These are phyloP conservation scores for Molorchus minor DNA, from an alignment of 2,888 invertebrate species.

Conservation along the genomic window DNA sequence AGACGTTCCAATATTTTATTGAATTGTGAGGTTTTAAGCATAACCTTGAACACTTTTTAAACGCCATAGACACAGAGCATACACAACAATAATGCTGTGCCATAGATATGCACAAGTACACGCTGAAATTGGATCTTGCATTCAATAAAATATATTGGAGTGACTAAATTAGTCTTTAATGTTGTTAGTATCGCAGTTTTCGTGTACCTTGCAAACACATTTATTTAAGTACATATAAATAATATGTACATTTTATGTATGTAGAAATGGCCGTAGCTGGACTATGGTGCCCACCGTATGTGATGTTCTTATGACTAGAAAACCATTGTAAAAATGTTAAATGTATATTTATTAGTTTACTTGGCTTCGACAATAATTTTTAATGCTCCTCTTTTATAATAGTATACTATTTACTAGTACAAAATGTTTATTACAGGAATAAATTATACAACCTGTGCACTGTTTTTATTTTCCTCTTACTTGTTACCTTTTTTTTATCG, in stretches of 20 bases:
- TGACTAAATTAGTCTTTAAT: background rate
- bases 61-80: too few species aligned
- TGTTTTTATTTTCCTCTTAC: background rate
- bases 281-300: conserved; percentile 18
- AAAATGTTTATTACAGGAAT: conserved; percentile 24
- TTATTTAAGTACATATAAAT: conserved; percentile 10
- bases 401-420: conserved; percentile 26
- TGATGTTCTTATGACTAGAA: conserved; percentile 28
- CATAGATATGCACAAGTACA: too few species aligned
- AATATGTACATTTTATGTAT: conserved; percentile 20
- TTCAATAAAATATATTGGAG: too few species aligned
- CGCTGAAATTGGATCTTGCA: too few species aligned
- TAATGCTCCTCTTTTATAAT: conserved; percentile 31
- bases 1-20: too few species aligned
- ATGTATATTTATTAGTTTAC: conserved; percentile 22
- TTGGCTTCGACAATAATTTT: conserved; percentile 32
- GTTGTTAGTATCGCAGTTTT: conserved; percentile 5
- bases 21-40: too few species aligned
- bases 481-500: background rate
- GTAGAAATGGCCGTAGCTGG: conserved; percentile 15
- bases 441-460: conserved; percentile 6
- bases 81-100: too few species aligned
- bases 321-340: conserved; percentile 20
- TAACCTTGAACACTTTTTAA: too few species aligned
- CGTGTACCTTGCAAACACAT: conserved; percentile 3